Percentiles rank a stretch among this genome's conserved stretches.
Conservation (phyloP, 1,140 invertebrate genomes). For the Hyles vespertilio region DNA sequence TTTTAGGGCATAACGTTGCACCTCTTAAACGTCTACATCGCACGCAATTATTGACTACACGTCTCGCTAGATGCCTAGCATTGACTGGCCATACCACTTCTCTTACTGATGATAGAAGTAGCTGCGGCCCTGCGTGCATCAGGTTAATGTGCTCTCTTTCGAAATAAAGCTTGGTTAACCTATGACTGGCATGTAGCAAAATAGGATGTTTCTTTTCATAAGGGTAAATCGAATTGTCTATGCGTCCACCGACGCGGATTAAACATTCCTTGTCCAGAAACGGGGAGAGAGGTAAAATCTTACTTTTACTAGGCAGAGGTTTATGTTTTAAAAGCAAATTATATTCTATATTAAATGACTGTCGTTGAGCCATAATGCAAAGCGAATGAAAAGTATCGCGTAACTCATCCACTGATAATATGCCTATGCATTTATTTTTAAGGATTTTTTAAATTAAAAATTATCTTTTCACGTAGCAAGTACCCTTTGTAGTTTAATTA, state of each 20-base stretch:
- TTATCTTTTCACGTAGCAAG: conserved; percentile 8
- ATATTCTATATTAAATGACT: conserved; percentile 12
- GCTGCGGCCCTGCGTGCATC: conserved; percentile 16
- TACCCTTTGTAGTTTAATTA: neutral
- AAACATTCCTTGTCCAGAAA: conserved; percentile 18
- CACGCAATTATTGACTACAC: conserved; percentile 8
- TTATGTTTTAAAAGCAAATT: conserved; percentile 6
- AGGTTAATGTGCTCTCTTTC: conserved; percentile 1
- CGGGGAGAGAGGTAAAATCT: neutral
- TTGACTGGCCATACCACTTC: conserved; percentile 17
- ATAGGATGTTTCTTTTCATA: conserved; percentile 24
- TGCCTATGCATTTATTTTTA: neutral
- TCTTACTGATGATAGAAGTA: conserved; percentile 7
- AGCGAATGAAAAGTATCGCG: conserved; percentile 4
- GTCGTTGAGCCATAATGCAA: conserved; percentile 6
- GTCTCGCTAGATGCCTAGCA: conserved; percentile 9
- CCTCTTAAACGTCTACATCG: conserved; percentile 8
- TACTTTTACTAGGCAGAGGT: neutral
- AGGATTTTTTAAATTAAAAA: conserved; percentile 10
- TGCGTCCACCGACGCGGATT: conserved; percentile 18
- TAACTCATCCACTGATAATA: conserved; percentile 13
- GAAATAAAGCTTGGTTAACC: conserved; percentile 16
- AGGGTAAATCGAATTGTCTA: conserved; percentile 10
- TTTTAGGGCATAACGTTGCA: conserved; percentile 2
- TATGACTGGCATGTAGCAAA: conserved; percentile 9